These are phyloP conservation scores for Ditula angustiorana DNA, from an alignment of 2,888 invertebrate species.

Conservation along the genomic window DNA sequence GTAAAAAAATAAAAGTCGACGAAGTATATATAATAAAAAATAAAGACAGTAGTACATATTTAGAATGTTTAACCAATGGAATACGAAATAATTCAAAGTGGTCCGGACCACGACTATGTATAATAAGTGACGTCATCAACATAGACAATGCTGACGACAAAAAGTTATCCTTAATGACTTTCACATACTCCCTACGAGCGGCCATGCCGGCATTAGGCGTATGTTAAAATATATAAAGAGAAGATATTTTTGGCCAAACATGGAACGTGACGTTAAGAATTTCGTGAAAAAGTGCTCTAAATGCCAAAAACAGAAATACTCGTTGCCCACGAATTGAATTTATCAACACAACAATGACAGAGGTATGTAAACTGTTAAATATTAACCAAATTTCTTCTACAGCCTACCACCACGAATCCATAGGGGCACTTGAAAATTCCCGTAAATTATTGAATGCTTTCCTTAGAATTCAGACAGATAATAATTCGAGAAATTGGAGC, in stretches of 20 bases:
- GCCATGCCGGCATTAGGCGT: conserved; percentile 21
- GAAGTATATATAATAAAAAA: conserved; percentile 13
- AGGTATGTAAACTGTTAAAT: conserved; percentile 38
- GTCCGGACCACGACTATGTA: conserved; percentile 54
- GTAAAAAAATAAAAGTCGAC: background rate
- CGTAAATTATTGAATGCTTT: conserved; percentile 37
- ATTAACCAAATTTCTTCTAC: conserved; percentile 31
- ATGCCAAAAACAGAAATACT: conserved; percentile 4
- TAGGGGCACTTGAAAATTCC: conserved; percentile 31
- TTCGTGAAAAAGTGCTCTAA: background rate
- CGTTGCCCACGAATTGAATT: conserved; percentile 15
- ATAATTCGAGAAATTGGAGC: conserved; percentile 41
- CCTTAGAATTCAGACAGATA: conserved; percentile 40
- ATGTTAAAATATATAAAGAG: conserved; percentile 20
- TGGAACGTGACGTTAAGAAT: background rate
- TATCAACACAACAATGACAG: conserved; percentile 22
- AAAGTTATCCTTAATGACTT: conserved; percentile 21
- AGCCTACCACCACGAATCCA: conserved; percentile 37
- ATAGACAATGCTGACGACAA: background rate
- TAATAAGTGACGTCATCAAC: background rate
- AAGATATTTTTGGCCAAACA: background rate
- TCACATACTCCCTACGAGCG: conserved; percentile 29
- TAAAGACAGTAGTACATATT: conserved; percentile 2
- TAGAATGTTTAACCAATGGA: conserved; percentile 19
- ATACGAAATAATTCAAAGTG: conserved; percentile 23